Percentiles rank a stretch among this genome's conserved stretches.
These are phyloP conservation scores for Aphidius gifuensis DNA, from an alignment of 1,140 invertebrate genomes.

Conservation along the genomic window DNA sequence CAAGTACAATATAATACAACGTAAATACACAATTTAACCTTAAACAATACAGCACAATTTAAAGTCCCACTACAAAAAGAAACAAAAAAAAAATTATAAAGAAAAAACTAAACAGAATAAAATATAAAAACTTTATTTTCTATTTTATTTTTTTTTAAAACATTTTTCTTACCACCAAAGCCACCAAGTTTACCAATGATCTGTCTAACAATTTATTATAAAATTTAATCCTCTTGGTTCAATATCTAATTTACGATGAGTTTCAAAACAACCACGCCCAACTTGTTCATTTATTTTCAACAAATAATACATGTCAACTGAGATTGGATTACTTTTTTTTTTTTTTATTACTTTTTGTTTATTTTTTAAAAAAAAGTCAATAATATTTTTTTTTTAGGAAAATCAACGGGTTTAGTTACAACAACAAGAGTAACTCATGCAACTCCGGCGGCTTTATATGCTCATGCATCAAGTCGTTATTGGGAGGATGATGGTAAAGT, in stretches of 20 bases:
- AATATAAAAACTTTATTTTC: not conserved
- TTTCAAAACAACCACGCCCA: no score
- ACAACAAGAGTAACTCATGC: constrained; percentile 79
- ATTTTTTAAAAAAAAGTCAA: not conserved
- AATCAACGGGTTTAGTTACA: constrained; percentile 69
- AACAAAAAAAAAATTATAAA: no score
- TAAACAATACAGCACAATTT: no score
- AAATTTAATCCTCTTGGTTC: no score
- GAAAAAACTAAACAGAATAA: not conserved
- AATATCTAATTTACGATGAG: no score
- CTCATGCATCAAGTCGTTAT: constrained; percentile 71
- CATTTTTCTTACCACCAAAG: no score
- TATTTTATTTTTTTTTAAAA: no score
- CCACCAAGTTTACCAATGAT: no score
- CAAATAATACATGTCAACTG: no score
- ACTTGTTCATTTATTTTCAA: no score
- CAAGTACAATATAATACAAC: constrained; percentile 7
- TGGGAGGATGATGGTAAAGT: constrained; percentile 76
- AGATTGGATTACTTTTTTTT: no score
- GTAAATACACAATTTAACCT: not conserved
- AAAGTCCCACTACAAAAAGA: not conserved
- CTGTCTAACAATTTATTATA: no score
- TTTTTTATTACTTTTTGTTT: not conserved
- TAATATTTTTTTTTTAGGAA: constrained; percentile 45
- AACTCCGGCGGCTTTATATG: constrained; percentile 77